These are phyloP conservation scores for Agonopterix arenella DNA, from an alignment of 2,888 invertebrate species.

Conservation along the genomic window DNA sequence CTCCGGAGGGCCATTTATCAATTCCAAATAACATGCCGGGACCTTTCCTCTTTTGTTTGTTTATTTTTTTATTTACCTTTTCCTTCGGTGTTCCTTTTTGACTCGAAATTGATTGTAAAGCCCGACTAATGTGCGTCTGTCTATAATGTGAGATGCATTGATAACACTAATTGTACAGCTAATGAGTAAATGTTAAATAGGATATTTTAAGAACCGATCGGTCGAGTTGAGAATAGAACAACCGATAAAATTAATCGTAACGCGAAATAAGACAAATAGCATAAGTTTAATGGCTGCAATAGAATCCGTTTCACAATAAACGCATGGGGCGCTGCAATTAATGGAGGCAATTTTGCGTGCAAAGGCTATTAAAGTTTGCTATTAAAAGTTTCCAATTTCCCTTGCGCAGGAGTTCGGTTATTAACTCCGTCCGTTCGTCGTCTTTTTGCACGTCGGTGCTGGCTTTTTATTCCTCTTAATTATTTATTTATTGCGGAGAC, in stretches of 20 bases:
- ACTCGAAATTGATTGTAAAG: slow-evolving; percentile 73
- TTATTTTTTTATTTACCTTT: slow-evolving; percentile 72
- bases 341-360: slow-evolving; percentile 52
- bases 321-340: slow-evolving; percentile 40
- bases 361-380: slow-evolving; percentile 50
- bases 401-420: slow-evolving; percentile 39
- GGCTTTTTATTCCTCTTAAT: slow-evolving; percentile 47
- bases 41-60: slow-evolving; percentile 67
- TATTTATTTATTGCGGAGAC: slow-evolving; percentile 48
- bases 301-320: slow-evolving; percentile 42
- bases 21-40: slow-evolving; percentile 75
- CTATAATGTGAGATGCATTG: slow-evolving; percentile 52
- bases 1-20: slow-evolving; percentile 73
- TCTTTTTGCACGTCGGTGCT: slow-evolving; percentile 35
- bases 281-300: slow-evolving; percentile 29
- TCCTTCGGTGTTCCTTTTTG: slow-evolving; percentile 60
- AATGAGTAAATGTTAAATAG: slow-evolving; percentile 46
- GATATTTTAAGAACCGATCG: slow-evolving; percentile 23
- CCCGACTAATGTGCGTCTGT: slow-evolving; percentile 60
- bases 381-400: slow-evolving; percentile 59
- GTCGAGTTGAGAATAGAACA: slow-evolving; percentile 17
- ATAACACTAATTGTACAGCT: slow-evolving; percentile 59
- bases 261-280: slow-evolving; percentile 32
- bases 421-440: slow-evolving; percentile 28
- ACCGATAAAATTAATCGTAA: slow-evolving; percentile 25